A percentile compares a stretch with the other conserved stretches of the same genome.
Evolutionary conservation across 2,113 vertebrate genomes (phyloP).

Genomic region (Junco hyemalis): DNA sequence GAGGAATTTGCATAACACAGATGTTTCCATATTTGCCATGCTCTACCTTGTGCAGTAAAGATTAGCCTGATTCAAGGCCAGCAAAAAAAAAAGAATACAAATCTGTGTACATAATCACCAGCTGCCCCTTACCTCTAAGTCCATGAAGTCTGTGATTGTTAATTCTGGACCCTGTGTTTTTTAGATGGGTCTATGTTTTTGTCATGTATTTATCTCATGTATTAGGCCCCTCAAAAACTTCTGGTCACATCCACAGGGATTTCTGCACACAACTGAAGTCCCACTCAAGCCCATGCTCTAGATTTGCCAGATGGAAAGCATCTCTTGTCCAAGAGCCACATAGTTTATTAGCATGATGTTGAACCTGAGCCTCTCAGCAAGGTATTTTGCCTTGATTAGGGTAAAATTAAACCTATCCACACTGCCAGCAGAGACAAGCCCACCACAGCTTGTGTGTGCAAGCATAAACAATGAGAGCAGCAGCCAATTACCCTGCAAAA

Average conservation of each 20-base stretch:
- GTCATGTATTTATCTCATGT: neutral
- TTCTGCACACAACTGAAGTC: neutral
- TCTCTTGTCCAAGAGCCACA: slow-evolving; percentile 1
- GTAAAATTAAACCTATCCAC: neutral
- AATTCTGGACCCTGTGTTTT: neutral
- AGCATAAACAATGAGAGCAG: neutral
- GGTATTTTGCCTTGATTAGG: slow-evolving; percentile 12
- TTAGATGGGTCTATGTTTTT: neutral
- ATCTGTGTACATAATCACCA: neutral
- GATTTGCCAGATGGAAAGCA: neutral
- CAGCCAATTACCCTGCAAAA: neutral
- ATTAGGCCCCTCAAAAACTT: neutral
- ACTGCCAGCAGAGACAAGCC: neutral
- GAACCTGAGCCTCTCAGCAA: slow-evolving; percentile 15
- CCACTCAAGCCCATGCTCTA: neutral
- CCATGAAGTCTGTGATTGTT: neutral
- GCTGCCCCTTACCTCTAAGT: neutral
- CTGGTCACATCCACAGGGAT: neutral
- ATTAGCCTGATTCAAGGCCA: neutral
- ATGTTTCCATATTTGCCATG: slow-evolving; percentile 11
- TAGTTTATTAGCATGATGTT: neutral
- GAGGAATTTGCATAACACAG: slow-evolving; percentile 27
- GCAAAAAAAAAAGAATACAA: neutral
- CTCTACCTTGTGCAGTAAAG: neutral
- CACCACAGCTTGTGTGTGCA: neutral